Conservation (phyloP, 2,113 vertebrate species). For the Barbus barbus region DNA sequence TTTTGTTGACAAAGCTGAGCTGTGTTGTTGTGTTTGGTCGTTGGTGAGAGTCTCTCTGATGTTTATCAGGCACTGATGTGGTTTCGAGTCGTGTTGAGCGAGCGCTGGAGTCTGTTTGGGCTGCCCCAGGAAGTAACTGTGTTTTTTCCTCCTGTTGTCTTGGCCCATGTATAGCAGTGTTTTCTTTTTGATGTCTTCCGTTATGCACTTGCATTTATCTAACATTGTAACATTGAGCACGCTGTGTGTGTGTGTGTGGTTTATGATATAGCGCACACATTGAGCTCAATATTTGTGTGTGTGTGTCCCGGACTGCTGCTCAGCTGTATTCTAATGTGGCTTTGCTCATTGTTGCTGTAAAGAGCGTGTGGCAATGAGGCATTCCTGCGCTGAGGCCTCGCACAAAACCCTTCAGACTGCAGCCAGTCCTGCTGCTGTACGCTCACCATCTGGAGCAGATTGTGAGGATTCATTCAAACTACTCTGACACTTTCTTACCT, state of each 20-base stretch:
- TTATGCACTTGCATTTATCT: background rate
- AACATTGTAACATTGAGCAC: background rate
- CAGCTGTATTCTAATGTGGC: conserved; percentile 67
- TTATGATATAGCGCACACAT: background rate
- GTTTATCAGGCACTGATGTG: conserved; percentile 23
- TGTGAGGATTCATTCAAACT: background rate
- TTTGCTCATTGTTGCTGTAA: conserved; percentile 55
- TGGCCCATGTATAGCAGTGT: background rate
- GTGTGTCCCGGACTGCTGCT: conserved; percentile 32
- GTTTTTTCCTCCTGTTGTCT: background rate
- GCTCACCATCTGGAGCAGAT: conserved; percentile 21
- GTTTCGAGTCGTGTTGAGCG: background rate
- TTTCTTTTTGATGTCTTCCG: background rate
- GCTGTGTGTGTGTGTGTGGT: conserved; percentile 5
- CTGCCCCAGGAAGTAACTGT: conserved; percentile 10
- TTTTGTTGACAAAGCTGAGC: background rate
- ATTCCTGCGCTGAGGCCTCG: conserved; percentile 51
- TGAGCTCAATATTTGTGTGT: background rate
- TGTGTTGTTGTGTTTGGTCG: background rate
- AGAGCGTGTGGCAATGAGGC: conserved; percentile 36
- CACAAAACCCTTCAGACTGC: conserved; percentile 34
- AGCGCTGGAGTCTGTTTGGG: background rate
- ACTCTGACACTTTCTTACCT: background rate
- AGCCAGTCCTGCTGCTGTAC: conserved; percentile 31
- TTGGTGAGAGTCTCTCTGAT: conserved; percentile 6